Conservation (phyloP, 2,797 vertebrate species). For the Girardinus metallicus region DNA sequence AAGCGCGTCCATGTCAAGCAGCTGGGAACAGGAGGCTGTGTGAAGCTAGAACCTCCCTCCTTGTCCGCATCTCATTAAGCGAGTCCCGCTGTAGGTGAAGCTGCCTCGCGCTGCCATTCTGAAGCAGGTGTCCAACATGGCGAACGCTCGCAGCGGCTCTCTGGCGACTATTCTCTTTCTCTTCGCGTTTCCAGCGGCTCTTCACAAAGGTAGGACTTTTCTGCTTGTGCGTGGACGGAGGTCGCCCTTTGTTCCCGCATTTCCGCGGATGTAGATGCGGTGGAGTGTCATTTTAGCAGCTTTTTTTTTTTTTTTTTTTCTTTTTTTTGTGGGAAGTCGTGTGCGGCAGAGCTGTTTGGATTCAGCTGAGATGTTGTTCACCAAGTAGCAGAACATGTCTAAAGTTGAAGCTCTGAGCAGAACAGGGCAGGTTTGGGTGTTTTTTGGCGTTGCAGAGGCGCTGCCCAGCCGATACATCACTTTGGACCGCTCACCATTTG, state of each 20-base stretch:
- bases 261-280: slow-evolving; percentile 8
- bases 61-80: slow-evolving; percentile 74
- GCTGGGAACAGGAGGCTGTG: slow-evolving; percentile 15
- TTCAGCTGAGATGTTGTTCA: slow-evolving; percentile 28
- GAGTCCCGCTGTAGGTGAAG: slow-evolving; percentile 79
- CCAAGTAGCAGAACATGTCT: slow-evolving; percentile 33
- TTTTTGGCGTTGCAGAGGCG: slow-evolving; percentile 20
- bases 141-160: slow-evolving; percentile 86
- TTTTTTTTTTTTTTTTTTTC: too few species aligned
- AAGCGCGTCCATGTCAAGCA: background rate
- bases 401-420: slow-evolving; percentile 57
- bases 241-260: slow-evolving; percentile 29
- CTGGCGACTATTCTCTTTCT: slow-evolving; percentile 86
- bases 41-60: slow-evolving; percentile 48
- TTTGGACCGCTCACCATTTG: slow-evolving; percentile 45
- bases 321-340: slow-evolving; percentile 6
- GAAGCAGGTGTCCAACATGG: slow-evolving; percentile 96
- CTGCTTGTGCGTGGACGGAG: background rate
- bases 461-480: slow-evolving; percentile 43
- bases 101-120: slow-evolving; percentile 81
- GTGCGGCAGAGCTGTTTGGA: slow-evolving; percentile 35
- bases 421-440: background rate
- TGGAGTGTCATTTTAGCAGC: background rate
- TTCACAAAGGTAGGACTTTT: slow-evolving; percentile 86
- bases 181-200: slow-evolving; percentile 84